Evolutionary conservation across 2,797 vertebrate genomes (phyloP).

Genomic region (Hybognathus amarus): DNA sequence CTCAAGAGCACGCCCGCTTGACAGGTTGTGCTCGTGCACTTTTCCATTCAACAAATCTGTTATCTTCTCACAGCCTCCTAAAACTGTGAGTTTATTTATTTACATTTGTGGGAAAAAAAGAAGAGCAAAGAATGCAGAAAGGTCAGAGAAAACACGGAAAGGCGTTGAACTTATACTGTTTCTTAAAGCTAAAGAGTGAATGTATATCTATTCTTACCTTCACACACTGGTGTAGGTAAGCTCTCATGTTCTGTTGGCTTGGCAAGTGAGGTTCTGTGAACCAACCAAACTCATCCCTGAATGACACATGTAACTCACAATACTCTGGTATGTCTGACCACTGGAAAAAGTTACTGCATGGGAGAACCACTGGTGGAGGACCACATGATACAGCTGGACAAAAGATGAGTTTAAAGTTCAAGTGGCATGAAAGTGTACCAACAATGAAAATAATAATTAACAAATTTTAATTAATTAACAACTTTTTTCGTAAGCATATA

Average conservation of each 20-base stretch:
- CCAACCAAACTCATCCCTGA: conserved; percentile 80
- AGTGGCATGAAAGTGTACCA: not conserved
- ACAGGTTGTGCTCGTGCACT: conserved; percentile 80
- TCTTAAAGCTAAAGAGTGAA: not conserved
- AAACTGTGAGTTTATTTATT: conserved; percentile 51
- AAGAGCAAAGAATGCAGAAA: not conserved
- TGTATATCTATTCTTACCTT: conserved; percentile 64
- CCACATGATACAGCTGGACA: conserved; percentile 79
- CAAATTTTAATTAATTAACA: too few relatives aligned
- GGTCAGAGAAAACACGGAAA: not conserved
- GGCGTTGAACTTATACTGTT: not conserved
- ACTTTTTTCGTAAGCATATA: not conserved
- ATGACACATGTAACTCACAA: conserved; percentile 79
- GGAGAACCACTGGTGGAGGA: conserved; percentile 75
- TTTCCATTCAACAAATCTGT: conserved; percentile 80
- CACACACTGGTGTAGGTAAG: conserved; percentile 84
- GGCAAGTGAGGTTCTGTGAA: conserved; percentile 80
- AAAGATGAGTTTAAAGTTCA: not conserved
- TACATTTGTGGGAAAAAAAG: not conserved
- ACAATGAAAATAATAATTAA: not conserved
- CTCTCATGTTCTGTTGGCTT: conserved; percentile 88
- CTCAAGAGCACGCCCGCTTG: conserved; percentile 77
- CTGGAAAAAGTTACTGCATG: conserved; percentile 74
- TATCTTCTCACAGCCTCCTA: conserved; percentile 81
- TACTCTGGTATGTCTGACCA: conserved; percentile 73